A percentile compares a stretch with the other conserved stretches of the same genome.
These are phyloP conservation scores for Mythimna ferrago DNA, from an alignment of 2,888 invertebrate genomes.

Conservation along the genomic window DNA sequence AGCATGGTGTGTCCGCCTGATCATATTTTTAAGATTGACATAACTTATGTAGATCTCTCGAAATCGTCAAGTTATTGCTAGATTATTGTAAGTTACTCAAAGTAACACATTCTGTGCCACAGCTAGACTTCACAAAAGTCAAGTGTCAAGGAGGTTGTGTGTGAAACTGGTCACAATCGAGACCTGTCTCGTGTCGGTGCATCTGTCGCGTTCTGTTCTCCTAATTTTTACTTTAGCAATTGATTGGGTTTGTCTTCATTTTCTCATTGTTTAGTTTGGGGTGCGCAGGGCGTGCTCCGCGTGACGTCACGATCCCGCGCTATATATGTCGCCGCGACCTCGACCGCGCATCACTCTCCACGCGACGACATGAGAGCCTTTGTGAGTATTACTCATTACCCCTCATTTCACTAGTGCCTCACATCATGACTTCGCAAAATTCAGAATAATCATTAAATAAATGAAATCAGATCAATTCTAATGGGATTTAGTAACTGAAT, in stretches of 20 bases:
- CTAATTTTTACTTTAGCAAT: constrained; percentile 2
- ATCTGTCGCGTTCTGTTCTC: background rate
- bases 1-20: background rate
- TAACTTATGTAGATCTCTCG: background rate
- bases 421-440: background rate
- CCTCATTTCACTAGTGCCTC: constrained; percentile 6
- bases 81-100: constrained; percentile 14
- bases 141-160: constrained; percentile 47
- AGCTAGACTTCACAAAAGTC: constrained; percentile 45
- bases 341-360: constrained; percentile 52
- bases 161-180: constrained; percentile 29
- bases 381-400: constrained; percentile 68
- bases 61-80: background rate
- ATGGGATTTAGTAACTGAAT: background rate
- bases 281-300: constrained; percentile 10
- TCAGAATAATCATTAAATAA: background rate
- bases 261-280: constrained; percentile 6
- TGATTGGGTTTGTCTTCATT: constrained; percentile 12
- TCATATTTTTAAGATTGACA: background rate
- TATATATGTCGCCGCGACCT: constrained; percentile 69
- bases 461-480: background rate
- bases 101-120: constrained; percentile 9
- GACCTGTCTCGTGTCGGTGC: background rate
- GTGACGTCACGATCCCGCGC: constrained; percentile 56
- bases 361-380: constrained; percentile 72